A percentile compares a stretch with the other conserved stretches of the same genome.
Evolutionary conservation across 1,140 invertebrate genomes (phyloP).

Genomic region (Diploscapter pachys): DNA sequence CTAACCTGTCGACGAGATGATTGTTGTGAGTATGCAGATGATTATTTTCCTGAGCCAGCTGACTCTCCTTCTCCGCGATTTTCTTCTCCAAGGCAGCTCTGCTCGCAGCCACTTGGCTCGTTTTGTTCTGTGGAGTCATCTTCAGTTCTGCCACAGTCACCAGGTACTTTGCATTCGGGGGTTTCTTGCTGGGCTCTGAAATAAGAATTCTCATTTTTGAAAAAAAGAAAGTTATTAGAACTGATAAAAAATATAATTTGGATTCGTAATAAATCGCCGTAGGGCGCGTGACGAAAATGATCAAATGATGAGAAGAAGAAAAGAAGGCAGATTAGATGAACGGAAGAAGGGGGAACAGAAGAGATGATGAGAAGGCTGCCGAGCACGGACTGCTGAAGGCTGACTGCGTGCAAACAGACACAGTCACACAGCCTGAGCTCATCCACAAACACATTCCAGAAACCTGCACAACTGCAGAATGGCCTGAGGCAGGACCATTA

Average conservation of each 20-base stretch:
- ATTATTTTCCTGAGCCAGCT: neutral
- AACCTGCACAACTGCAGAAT: too few species aligned
- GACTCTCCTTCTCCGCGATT: conserved; percentile 13
- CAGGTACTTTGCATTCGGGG: conserved; percentile 26
- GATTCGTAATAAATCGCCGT: neutral
- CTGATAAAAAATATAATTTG: neutral
- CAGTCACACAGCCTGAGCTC: too few species aligned
- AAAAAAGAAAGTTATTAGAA: neutral
- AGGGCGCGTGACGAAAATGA: neutral
- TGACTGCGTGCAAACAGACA: too few species aligned
- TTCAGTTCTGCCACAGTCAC: conserved; percentile 31
- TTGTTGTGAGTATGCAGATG: too few species aligned
- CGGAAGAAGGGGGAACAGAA: neutral
- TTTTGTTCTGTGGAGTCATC: neutral
- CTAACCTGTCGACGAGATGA: too few species aligned
- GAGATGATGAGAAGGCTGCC: too few species aligned
- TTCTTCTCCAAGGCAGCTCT: conserved; percentile 13
- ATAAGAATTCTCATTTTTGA: conserved; percentile 13
- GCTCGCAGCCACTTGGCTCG: conserved; percentile 8
- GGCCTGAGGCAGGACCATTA: too few species aligned
- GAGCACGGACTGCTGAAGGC: too few species aligned
- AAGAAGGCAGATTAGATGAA: neutral
- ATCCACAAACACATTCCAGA: too few species aligned
- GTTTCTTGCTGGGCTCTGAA: conserved; percentile 6
- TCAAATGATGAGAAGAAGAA: neutral